These are phyloP conservation scores for Ariopsis seemanni DNA, from an alignment of 2,113 vertebrate genomes.

Conservation along the genomic window DNA sequence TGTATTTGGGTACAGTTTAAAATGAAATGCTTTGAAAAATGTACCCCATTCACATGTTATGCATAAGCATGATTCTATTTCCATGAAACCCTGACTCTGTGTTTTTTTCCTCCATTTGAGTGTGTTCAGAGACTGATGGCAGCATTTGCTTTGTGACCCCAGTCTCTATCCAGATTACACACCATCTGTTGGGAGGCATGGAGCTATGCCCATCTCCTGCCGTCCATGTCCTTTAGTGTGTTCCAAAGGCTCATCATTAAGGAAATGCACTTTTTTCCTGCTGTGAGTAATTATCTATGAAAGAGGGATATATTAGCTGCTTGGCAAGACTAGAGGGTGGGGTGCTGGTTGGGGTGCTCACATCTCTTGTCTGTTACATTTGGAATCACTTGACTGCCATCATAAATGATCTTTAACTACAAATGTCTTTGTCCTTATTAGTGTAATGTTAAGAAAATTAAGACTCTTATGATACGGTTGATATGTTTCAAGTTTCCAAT, in stretches of 20 bases:
- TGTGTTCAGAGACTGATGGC: constrained; percentile 57
- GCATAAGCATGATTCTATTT: background rate
- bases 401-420: background rate
- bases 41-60: background rate
- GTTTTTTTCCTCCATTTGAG: constrained; percentile 31
- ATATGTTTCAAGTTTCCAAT: background rate
- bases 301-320: constrained; percentile 69
- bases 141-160: constrained; percentile 48
- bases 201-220: constrained; percentile 34
- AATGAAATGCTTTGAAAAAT: background rate
- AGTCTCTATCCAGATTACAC: constrained; percentile 63
- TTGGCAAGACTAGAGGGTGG: constrained; percentile 10
- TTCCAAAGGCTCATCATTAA: constrained; percentile 67
- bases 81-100: background rate
- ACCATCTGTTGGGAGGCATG: constrained; percentile 71
- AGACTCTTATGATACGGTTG: background rate
- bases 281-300: constrained; percentile 76
- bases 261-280: constrained; percentile 65
- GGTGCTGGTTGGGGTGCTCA: constrained; percentile 24
- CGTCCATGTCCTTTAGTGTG: constrained; percentile 28
- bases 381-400: constrained; percentile 47
- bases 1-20: background rate
- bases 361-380: constrained; percentile 58
- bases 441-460: background rate
- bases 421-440: background rate